Base-by-base conservation (phyloP, 2,888 invertebrate species). In the Andrena bucephala region DNA sequence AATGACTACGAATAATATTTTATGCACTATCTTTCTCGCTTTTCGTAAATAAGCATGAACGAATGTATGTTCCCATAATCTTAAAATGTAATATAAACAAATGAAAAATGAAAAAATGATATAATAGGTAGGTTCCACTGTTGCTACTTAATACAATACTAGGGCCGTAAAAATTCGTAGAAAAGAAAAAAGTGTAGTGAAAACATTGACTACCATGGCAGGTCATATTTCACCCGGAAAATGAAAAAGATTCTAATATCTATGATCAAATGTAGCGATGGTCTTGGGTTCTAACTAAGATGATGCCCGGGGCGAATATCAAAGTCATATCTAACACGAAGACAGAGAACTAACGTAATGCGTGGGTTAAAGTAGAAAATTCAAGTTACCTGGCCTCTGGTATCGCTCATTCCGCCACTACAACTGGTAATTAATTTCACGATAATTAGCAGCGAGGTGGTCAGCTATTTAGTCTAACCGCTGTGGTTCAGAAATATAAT, bases 391-490 rank as follows among this genome's bases (percentile, higher is more conserved):
- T 77, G 75, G 79, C 67, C 73, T 83, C 79, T 77, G 77, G 89
- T 87, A 90, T 90, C 87, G 85, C 79, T 90, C 87, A 89, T 88
- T 88, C 89, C 87, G 77, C 85, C 89, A 90, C 89, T 90, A 85
- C 82, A 80, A 69, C 69, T 82, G 77, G 89, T 90, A 90, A 92
- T 92, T 92, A 91, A 92, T 92, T 91, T 87, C 86, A 88, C 84
- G 87, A 88, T 92, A 91, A 92, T 91, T 91, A 89, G 84, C 85
- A 83, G 85, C 89, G 85, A 78, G 79, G 78, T 75, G 81, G 78
- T 76, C 70, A 72, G 67, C 42, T 42, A 42, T 16, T 72, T 66
- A 74, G 75, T 59, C 78, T 59, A 77, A 66, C 24, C 71, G 60
- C 13, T 60, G 70, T 60, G 62, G 68, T 69, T 42, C 74, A 54